A percentile compares a stretch with the other conserved stretches of the same genome.
Conservation (phyloP, 37 sponge, comb jelly and placozoan genomes). For the Aplysina aerophoba region DNA sequence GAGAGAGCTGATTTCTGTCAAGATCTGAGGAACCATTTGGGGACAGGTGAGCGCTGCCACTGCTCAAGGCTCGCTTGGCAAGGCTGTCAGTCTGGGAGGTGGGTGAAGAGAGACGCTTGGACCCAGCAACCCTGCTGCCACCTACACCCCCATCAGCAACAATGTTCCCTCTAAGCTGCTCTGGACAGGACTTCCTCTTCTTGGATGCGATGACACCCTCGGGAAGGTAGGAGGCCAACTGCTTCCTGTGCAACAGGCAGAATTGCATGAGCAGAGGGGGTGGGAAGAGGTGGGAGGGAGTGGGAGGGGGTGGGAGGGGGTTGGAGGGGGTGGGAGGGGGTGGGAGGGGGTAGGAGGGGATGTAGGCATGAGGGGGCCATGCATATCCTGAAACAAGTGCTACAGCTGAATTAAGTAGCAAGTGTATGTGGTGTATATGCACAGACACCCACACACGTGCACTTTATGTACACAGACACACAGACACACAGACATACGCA, state of each 20-base stretch:
- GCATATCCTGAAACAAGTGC: no score
- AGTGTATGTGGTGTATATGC: no score
- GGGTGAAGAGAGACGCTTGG: neutral
- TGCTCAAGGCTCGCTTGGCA: neutral
- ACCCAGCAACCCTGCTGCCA: neutral
- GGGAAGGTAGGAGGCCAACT: conserved; percentile 66
- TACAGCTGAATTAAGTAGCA: no score
- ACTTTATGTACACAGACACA: neutral
- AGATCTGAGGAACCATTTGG: neutral
- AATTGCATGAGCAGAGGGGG: no score
- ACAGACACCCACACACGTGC: neutral
- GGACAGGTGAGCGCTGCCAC: neutral
- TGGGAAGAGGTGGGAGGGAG: no score
- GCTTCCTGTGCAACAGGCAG: conserved; percentile 52
- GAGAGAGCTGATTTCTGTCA: no score
- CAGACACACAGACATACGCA: neutral
- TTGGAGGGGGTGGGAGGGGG: no score
- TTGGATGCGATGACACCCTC: conserved; percentile 53
- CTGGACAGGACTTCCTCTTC: neutral
- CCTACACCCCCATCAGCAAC: neutral
- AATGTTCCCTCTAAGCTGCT: neutral
- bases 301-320: no score
- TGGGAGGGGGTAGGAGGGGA: neutral
- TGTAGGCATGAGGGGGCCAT: neutral
- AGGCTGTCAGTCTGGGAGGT: neutral